Conservation (phyloP, 2,888 invertebrate genomes). For the Chouioia cunea region DNA sequence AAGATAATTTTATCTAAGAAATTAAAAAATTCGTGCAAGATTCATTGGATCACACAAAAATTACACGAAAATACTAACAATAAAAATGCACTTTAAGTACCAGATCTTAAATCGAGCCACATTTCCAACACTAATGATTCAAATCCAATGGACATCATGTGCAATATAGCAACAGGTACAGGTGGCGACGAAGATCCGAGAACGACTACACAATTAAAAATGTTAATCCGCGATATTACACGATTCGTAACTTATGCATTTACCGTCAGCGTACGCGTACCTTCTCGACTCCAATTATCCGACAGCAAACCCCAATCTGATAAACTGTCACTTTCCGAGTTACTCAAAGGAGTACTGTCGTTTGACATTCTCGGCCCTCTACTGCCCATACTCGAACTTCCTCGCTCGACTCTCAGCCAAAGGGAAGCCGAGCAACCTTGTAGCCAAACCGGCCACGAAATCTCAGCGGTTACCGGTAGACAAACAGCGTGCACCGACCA, state of each 20-base stretch:
- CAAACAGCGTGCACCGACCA: slow-evolving; percentile 66
- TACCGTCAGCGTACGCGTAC: slow-evolving; percentile 50
- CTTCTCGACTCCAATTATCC: slow-evolving; percentile 66
- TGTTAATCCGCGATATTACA: not conserved
- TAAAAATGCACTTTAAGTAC: slow-evolving; percentile 51
- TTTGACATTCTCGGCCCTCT: slow-evolving; percentile 50
- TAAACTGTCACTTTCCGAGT: slow-evolving; percentile 63
- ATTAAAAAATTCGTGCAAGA: slow-evolving; percentile 8
- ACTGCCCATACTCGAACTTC: slow-evolving; percentile 48
- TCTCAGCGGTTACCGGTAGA: slow-evolving; percentile 62
- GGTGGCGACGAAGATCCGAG: slow-evolving; percentile 63
- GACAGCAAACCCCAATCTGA: slow-evolving; percentile 66
- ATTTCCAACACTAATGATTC: slow-evolving; percentile 75
- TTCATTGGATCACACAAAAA: not conserved
- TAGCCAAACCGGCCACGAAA: slow-evolving; percentile 74
- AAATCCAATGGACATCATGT: slow-evolving; percentile 75
- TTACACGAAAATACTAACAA: slow-evolving; percentile 12
- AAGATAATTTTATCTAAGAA: slow-evolving; percentile 69
- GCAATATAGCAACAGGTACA: slow-evolving; percentile 67
- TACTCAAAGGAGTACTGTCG: slow-evolving; percentile 52
- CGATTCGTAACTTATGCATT: not conserved
- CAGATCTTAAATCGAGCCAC: slow-evolving; percentile 72
- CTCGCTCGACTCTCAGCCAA: slow-evolving; percentile 72
- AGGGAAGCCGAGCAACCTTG: slow-evolving; percentile 73
- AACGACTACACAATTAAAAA: slow-evolving; percentile 52